These are phyloP conservation scores for Tragelaphus oryx DNA, from an alignment of 2,797 vertebrate genomes.

Conservation along the genomic window DNA sequence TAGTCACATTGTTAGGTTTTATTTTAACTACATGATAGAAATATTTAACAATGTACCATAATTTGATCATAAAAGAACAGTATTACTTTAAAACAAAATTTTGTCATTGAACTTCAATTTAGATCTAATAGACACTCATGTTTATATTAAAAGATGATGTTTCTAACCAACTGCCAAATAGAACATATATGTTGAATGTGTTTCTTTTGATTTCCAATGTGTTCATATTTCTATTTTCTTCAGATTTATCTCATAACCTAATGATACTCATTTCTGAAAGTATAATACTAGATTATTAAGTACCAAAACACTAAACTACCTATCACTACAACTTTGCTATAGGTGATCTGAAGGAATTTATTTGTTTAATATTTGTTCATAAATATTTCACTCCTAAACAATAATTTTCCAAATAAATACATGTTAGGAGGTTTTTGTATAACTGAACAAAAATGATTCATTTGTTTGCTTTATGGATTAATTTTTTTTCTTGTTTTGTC, in stretches of 20 bases:
- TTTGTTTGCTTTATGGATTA: background rate
- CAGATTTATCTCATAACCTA: background rate
- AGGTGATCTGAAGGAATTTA: background rate
- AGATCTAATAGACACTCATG: background rate
- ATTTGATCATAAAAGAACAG: background rate
- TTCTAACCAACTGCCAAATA: background rate
- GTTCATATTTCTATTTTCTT: background rate
- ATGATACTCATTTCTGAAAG: background rate
- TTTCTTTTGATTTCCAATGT: background rate
- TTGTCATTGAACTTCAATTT: background rate
- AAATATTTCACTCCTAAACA: background rate
- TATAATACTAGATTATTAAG: background rate
- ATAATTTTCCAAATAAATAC: background rate
- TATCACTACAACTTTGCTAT: background rate
- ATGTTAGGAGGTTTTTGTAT: background rate
- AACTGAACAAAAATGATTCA: background rate
- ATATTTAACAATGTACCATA: background rate
- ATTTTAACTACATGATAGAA: background rate
- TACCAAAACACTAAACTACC: background rate
- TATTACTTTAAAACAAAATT: background rate
- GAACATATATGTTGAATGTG: background rate
- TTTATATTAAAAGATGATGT: background rate
- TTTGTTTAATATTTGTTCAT: constrained; percentile 5
- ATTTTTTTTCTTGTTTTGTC: background rate
- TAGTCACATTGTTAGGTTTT: background rate